Percentiles rank a stretch among this genome's conserved stretches.
These are phyloP conservation scores for Globia sparganii DNA, from an alignment of 2,888 invertebrate species.

Conservation along the genomic window DNA sequence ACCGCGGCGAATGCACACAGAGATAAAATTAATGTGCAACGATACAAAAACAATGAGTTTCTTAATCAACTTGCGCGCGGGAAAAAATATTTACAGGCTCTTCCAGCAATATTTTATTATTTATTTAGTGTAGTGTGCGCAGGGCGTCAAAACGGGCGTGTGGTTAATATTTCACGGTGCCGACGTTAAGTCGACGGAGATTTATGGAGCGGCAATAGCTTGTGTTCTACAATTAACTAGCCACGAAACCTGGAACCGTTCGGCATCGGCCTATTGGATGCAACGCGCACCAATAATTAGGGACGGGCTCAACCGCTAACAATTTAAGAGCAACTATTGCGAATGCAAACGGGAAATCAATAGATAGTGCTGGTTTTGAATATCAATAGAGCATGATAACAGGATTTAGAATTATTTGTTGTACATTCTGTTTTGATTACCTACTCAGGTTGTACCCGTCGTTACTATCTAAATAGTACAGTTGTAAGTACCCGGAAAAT, in stretches of 20 bases:
- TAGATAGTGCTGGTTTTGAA: constrained; percentile 19
- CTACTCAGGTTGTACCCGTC: neutral
- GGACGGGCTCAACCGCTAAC: constrained; percentile 28
- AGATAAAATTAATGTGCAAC: constrained; percentile 63
- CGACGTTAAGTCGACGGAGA: constrained; percentile 88
- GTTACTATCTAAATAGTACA: neutral
- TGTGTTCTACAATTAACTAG: constrained; percentile 88
- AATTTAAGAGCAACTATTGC: constrained; percentile 56
- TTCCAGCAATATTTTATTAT: constrained; percentile 80
- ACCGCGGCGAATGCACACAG: constrained; percentile 57
- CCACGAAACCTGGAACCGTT: constrained; percentile 61
- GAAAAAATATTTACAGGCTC: constrained; percentile 69
- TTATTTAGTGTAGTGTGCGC: constrained; percentile 80
- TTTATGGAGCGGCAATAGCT: constrained; percentile 84
- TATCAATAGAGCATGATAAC: constrained; percentile 4
- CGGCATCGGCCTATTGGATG: constrained; percentile 52
- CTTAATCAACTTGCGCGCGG: constrained; percentile 55
- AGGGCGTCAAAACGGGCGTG: constrained; percentile 86
- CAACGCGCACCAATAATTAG: constrained; percentile 58
- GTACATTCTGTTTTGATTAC: neutral
- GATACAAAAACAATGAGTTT: constrained; percentile 64
- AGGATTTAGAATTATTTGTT: constrained; percentile 3
- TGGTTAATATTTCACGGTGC: constrained; percentile 89
- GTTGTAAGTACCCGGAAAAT: neutral
- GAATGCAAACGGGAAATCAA: constrained; percentile 37